Conservation (phyloP, 2,888 invertebrate genomes). For the Alentia gelatinosa region DNA sequence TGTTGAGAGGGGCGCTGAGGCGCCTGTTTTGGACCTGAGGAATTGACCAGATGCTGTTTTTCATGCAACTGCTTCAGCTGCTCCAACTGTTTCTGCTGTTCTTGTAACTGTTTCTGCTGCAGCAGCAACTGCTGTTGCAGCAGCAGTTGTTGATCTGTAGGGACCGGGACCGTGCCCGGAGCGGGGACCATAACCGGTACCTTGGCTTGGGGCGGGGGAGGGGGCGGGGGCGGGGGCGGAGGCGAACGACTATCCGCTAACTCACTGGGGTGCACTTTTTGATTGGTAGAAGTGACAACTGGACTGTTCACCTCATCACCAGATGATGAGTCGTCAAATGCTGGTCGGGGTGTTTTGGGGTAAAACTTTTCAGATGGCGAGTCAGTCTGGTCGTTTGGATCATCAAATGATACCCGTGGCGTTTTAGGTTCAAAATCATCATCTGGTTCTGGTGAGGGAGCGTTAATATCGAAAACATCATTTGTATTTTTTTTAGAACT, state of each 20-base stretch:
- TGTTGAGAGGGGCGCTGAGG: too few relatives aligned
- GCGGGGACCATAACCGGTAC: background rate
- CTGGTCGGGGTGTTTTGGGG: background rate
- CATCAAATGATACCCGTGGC: background rate
- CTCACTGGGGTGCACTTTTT: background rate
- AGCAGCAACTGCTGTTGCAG: too few relatives aligned
- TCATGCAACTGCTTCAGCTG: too few relatives aligned
- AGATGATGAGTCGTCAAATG: background rate
- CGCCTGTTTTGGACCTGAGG: too few relatives aligned
- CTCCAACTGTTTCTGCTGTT: too few relatives aligned
- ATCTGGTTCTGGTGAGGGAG: background rate
- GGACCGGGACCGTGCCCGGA: background rate
- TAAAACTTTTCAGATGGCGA: background rate
- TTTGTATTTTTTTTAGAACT: background rate
- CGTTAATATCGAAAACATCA: background rate
- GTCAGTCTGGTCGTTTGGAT: too few relatives aligned
- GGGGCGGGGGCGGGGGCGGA: background rate
- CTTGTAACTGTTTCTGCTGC: too few relatives aligned
- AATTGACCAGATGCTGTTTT: too few relatives aligned
- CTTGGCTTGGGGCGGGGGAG: background rate
- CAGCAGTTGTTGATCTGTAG: background rate
- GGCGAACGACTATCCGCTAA: background rate
- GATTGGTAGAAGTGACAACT: background rate
- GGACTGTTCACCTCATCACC: background rate
- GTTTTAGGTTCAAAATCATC: background rate